These are phyloP conservation scores for Neolamprologus modestus DNA, from an alignment of 2,113 vertebrate genomes.

Conservation along the genomic window DNA sequence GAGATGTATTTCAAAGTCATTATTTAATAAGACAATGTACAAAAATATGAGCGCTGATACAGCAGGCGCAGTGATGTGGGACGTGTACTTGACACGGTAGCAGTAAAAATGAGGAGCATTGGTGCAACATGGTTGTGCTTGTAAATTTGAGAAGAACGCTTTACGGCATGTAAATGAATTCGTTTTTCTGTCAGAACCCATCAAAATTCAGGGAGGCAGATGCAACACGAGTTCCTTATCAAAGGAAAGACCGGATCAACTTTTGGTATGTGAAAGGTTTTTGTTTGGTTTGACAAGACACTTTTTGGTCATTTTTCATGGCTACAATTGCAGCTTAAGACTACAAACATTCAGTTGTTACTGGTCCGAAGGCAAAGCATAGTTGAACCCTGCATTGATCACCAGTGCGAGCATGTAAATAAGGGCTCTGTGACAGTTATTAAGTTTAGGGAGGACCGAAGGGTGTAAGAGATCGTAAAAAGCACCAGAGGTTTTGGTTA, in stretches of 20 bases:
- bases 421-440: background rate
- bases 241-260: background rate
- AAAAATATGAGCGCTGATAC: conserved; percentile 63
- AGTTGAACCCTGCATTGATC: conserved; percentile 5
- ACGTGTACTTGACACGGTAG: background rate
- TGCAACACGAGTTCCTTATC: background rate
- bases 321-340: background rate
- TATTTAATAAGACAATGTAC: conserved; percentile 72
- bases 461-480: background rate
- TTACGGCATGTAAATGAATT: background rate
- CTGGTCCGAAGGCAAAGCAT: background rate
- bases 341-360: background rate
- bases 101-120: background rate
- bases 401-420: background rate
- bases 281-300: background rate
- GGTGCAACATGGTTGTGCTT: background rate
- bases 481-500: background rate
- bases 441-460: background rate
- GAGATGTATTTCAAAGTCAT: conserved; percentile 54
- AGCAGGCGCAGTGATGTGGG: conserved; percentile 21
- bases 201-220: background rate
- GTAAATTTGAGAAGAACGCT: background rate
- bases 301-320: background rate
- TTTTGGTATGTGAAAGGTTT: background rate
- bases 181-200: background rate